Base-by-base conservation (phyloP, 2,888 invertebrate species). In the Volucella bombylans region DNA sequence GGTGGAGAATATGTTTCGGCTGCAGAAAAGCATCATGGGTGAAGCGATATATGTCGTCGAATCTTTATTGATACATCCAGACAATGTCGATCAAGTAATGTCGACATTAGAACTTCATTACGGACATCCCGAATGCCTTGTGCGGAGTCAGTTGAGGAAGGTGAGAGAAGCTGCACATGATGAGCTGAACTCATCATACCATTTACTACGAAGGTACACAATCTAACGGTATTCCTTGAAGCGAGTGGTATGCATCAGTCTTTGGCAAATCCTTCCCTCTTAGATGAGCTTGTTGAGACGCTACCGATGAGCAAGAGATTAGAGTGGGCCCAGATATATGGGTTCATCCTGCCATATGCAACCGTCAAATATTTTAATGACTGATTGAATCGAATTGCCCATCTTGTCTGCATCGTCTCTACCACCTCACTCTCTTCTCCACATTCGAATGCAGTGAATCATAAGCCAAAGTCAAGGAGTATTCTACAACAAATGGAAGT, bases 231-330 rank as follows among this genome's bases (percentile, higher is more conserved):
- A n/a, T n/a, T n/a, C n/a, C n/a, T n/a, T n/a, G n/a, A n/a, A n/a
- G n/a, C n/a, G n/a, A n/a, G n/a, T n/a, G 23, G 23, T 23, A 50
- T 49, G 52, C 52, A 39, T 9, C 69, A 81, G 9, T 69, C 74
- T 49, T 47, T 81, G 41, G 45, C 39, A 12, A 79, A 79, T n/a
- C 57, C 77, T 14, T 31, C 52, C 11, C 39, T 69, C 12, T 3
- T 78, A 31, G 78, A 78, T 0, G 49, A 71, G 15, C 41, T 79
- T 10, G 23, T 73, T 10, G 9, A 9, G 12, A 80, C 73, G 23
- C 15, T 80, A 39, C 79, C 79, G 43, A 65, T 45, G 72, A 50
- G 50, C 14, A 79, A 79, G 49, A 64, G 45, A 38, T 45, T 55
- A 14, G 65, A 79, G 15, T 72, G 79, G 72, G 54, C 67, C 9